Conservation (phyloP, 1,140 invertebrate species). For the Theocolax elegans region DNA sequence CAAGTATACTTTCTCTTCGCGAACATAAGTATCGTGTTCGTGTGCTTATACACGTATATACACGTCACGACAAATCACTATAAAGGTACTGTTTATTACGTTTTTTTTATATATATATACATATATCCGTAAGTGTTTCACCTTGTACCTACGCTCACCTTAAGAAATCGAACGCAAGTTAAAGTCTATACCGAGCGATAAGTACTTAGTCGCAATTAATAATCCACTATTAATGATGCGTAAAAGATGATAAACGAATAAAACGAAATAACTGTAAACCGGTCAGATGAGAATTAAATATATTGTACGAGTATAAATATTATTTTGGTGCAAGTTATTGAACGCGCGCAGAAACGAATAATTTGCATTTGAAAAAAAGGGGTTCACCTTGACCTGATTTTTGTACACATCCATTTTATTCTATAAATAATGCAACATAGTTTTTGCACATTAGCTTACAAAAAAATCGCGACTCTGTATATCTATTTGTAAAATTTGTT, state of each 20-base stretch:
- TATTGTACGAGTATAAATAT: background rate
- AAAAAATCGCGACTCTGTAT: background rate
- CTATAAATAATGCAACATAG: background rate
- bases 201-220: too few species aligned
- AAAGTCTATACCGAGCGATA: too few species aligned
- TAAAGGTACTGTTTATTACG: too few species aligned
- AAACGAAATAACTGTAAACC: background rate
- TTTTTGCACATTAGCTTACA: background rate
- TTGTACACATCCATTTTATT: background rate
- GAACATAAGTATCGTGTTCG: too few species aligned
- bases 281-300: background rate
- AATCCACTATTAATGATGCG: background rate
- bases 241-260: background rate
- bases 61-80: too few species aligned
- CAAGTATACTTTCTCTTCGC: too few species aligned
- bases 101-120: too few species aligned
- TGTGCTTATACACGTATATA: too few species aligned
- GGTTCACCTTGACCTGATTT: conserved; percentile 32
- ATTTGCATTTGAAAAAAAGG: conserved; percentile 7
- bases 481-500: background rate
- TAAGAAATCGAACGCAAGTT: too few species aligned
- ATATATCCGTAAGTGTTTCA: too few species aligned
- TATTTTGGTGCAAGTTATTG: too few species aligned
- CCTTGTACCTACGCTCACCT: too few species aligned
- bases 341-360: background rate